These are phyloP conservation scores for Strigops habroptila DNA, from an alignment of 2,113 vertebrate species.

Conservation along the genomic window DNA sequence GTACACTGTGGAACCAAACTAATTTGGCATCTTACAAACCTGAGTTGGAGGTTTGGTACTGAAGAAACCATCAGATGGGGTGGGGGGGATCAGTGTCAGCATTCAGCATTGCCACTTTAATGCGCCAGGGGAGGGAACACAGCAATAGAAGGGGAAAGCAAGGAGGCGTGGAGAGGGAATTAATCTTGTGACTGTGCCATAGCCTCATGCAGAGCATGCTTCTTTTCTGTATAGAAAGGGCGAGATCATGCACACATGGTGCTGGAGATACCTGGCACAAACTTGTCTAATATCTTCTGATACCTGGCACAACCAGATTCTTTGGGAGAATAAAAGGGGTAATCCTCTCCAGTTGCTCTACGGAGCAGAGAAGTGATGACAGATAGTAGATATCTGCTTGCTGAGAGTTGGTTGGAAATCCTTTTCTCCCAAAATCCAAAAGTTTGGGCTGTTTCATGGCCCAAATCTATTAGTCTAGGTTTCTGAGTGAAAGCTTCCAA, in stretches of 20 bases:
- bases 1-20: neutral
- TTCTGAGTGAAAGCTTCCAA: neutral
- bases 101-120: neutral
- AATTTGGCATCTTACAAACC: neutral
- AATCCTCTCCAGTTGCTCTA: neutral
- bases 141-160: neutral
- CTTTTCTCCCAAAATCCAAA: neutral
- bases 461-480: neutral
- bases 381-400: neutral
- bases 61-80: neutral
- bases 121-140: neutral
- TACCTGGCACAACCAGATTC: neutral
- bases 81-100: neutral
- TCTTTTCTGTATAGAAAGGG: neutral
- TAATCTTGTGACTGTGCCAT: neutral
- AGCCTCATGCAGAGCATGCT: accelerated
- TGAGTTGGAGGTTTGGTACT: neutral
- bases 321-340: neutral
- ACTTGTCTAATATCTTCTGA: neutral
- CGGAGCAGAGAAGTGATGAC: neutral
- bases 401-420: neutral
- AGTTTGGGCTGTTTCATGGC: neutral
- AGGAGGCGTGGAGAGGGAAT: neutral
- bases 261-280: neutral
- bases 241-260: accelerated